phyloP scores from a whole-genome alignment of 64 coral and sea anemone genomes.

The Trachythela sp. region DNA sequence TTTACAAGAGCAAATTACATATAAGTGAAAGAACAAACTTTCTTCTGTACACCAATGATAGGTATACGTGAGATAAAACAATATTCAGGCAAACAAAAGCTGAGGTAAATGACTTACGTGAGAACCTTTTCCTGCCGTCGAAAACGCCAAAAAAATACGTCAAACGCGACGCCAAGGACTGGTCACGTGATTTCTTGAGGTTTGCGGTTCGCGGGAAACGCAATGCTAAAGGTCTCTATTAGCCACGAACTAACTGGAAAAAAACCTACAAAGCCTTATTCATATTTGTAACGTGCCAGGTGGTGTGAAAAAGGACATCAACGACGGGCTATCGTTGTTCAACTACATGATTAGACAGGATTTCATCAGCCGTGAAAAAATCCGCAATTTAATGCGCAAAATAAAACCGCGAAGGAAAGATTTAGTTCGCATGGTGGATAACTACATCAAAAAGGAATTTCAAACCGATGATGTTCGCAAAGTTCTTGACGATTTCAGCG shows the following conservation, averaged over 20 bases:
- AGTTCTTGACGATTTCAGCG: background rate
- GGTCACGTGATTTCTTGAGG: no score
- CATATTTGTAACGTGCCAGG: background rate
- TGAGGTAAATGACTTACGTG: no score
- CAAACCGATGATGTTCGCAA: background rate
- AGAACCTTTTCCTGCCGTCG: no score
- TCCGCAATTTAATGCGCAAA: background rate
- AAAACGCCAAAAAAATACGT: no score
- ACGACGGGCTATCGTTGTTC: background rate
- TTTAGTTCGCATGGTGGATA: background rate
- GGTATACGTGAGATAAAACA: no score
- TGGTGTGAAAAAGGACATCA: background rate
- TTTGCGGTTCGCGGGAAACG: no score
- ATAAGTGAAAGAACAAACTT: no score
- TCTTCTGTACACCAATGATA: no score
- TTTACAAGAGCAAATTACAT: no score
- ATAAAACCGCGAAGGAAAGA: background rate
- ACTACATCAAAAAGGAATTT: background rate
- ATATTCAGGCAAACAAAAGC: no score
- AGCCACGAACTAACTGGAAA: background rate
- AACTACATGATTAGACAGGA: background rate
- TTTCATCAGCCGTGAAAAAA: background rate
- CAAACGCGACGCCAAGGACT: no score
- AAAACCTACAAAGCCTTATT: background rate
- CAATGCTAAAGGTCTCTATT: no score